Conservation (phyloP, 2,113 vertebrate species). For the Gobio gobio region DNA sequence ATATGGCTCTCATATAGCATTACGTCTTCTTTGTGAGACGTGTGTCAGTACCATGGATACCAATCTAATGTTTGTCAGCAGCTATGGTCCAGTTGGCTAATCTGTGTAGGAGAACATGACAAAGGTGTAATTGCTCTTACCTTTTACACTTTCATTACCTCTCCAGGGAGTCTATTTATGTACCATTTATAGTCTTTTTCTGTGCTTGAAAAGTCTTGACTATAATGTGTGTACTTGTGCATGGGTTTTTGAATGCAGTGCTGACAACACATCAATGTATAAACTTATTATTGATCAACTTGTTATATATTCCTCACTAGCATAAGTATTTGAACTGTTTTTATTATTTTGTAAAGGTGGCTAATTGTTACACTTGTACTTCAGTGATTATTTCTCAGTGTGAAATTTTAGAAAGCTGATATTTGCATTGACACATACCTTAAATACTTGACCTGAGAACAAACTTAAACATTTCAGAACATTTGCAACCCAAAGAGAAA, state of each 20-base stretch:
- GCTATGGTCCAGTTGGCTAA: constrained; percentile 16
- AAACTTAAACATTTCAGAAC: too few relatives aligned
- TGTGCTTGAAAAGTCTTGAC: constrained; percentile 18
- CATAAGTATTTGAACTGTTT: neutral
- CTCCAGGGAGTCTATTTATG: constrained; percentile 25
- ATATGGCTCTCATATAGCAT: constrained; percentile 49
- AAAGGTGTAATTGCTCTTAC: constrained; percentile 53
- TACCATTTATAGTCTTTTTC: constrained; percentile 22
- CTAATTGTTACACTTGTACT: neutral
- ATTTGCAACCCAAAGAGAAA: too few relatives aligned
- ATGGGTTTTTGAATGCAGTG: neutral
- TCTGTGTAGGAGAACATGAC: constrained; percentile 41
- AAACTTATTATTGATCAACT: neutral
- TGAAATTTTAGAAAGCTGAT: neutral
- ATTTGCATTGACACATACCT: neutral
- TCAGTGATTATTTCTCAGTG: neutral
- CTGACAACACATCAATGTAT: neutral
- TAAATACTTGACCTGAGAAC: too few relatives aligned
- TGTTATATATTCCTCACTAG: neutral
- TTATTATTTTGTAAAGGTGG: neutral
- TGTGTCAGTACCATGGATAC: too few relatives aligned
- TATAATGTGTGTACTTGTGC: neutral
- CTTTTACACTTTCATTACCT: constrained; percentile 50
- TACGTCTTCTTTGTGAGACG: too few relatives aligned
- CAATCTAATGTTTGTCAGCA: constrained; percentile 41